Evolutionary conservation across 2,797 vertebrate species (phyloP), one percentile per base, ranked within the genome.

Genomic region (Sebastes itinus): DNA sequence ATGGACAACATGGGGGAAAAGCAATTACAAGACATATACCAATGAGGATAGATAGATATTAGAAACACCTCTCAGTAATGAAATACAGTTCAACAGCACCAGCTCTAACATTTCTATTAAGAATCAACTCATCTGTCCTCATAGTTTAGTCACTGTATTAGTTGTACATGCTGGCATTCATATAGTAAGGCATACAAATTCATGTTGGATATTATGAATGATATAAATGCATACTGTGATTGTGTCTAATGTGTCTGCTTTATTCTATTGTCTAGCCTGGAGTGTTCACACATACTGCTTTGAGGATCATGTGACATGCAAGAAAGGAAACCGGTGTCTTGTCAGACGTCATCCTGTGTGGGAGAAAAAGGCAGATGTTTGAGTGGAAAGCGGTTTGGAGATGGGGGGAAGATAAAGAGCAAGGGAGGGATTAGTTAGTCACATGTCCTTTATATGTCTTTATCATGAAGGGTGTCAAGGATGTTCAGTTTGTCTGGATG

Each of bases 291-390:
- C 12, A 74, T 2, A 0, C 33, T 66, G 27, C 22, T 58, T 49
- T 82, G 23, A 78, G 27, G 32, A 77, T 66, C 78, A 88, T 89
- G 88, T 92, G 89, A 89, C 82, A 46, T 2, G 2, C 69, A 71
- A 64, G 70, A 87, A 83, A 90, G 87, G 91, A 94, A 94, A 83
- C 85, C 3, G 65, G 3, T 71, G 66, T n/a, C n/a, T n/a, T n/a
- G n/a, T 76, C 42, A 89, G 38, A 84, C 42, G 71, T 90, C 87
- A 89, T 61, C n/a, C 56, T 93, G 86, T 76, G 88, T 89, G 80
- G 74, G 61, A 71, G 72, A 77, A 55, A 42, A 46, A 66, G 62
- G 64, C 80, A 91, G 75, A 83, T 77, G 66, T 87, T 77, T 77
- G 30, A 2, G 80, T 90, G 80, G 87, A 89, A 90, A 80, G 83